Evolutionary conservation across 2,888 invertebrate species (phyloP).

Genomic region (Apotomis turbidana): DNA sequence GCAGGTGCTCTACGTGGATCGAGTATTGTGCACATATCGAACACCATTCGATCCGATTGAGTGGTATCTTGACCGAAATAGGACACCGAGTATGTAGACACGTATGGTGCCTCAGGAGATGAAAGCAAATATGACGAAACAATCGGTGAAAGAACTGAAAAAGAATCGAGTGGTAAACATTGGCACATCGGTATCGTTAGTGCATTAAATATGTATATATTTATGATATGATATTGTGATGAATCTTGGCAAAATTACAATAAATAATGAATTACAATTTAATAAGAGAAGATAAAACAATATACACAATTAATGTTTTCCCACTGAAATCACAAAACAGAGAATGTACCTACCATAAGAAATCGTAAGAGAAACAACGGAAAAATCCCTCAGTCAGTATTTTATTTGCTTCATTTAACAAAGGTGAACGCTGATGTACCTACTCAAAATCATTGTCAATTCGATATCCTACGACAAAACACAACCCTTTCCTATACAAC

Average conservation of each 20-base stretch:
- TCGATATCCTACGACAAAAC: neutral
- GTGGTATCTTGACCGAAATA: constrained; percentile 46
- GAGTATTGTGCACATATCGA: constrained; percentile 53
- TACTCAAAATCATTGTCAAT: constrained; percentile 14
- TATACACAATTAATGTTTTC: neutral
- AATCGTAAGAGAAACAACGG: constrained; percentile 45
- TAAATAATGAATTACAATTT: too few species aligned
- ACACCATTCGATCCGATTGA: constrained; percentile 51
- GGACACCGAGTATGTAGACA: constrained; percentile 7
- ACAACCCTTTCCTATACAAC: neutral
- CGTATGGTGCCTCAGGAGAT: neutral
- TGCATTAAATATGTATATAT: too few species aligned
- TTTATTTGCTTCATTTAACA: constrained; percentile 64
- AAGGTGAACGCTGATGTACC: constrained; percentile 51
- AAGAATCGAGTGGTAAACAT: too few species aligned
- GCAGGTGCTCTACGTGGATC: constrained; percentile 47
- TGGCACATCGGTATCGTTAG: too few species aligned
- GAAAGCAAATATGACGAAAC: neutral
- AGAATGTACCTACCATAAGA: constrained; percentile 6
- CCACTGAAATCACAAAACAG: constrained; percentile 4
- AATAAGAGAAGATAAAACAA: neutral
- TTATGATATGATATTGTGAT: too few species aligned
- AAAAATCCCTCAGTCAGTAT: constrained; percentile 52
- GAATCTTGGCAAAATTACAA: too few species aligned
- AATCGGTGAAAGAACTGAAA: too few species aligned